Evolutionary conservation across 2,888 invertebrate genomes (phyloP).

Genomic region (Parelbella ahira): DNA sequence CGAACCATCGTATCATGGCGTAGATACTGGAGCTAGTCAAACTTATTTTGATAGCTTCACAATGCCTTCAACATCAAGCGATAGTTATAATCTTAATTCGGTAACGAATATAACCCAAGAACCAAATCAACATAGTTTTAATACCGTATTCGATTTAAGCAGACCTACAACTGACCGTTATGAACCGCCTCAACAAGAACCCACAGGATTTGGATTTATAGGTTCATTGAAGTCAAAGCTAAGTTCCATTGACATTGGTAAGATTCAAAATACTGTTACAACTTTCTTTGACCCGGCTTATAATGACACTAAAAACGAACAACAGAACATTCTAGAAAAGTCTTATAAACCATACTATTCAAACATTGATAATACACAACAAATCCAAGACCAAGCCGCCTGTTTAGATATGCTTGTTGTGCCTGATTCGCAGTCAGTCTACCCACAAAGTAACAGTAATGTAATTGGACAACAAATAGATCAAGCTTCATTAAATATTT

Average conservation of each 20-base stretch:
- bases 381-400: slow-evolving; percentile 28
- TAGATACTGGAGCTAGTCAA: slow-evolving; percentile 3
- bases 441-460: not conserved
- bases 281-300: slow-evolving; percentile 72
- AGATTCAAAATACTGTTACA: slow-evolving; percentile 68
- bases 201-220: slow-evolving; percentile 62
- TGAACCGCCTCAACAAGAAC: slow-evolving; percentile 46
- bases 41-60: slow-evolving; percentile 35
- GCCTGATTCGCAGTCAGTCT: not conserved
- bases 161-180: slow-evolving; percentile 49
- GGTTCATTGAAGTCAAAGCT: slow-evolving; percentile 73
- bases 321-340: slow-evolving; percentile 29
- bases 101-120: slow-evolving; percentile 1
- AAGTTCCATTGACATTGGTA: slow-evolving; percentile 67
- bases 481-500: not conserved
- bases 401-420: slow-evolving; percentile 31
- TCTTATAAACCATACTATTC: not conserved
- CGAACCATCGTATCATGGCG: not conserved
- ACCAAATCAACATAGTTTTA: slow-evolving; percentile 33
- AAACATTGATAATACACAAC: slow-evolving; percentile 23
- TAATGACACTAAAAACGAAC: slow-evolving; percentile 47
- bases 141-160: slow-evolving; percentile 63
- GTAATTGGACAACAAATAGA: not conserved
- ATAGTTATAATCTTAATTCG: slow-evolving; percentile 31
- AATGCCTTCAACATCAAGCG: slow-evolving; percentile 35